Conservation (phyloP, 2,888 invertebrate species). For the Hypercompe scribonia region DNA sequence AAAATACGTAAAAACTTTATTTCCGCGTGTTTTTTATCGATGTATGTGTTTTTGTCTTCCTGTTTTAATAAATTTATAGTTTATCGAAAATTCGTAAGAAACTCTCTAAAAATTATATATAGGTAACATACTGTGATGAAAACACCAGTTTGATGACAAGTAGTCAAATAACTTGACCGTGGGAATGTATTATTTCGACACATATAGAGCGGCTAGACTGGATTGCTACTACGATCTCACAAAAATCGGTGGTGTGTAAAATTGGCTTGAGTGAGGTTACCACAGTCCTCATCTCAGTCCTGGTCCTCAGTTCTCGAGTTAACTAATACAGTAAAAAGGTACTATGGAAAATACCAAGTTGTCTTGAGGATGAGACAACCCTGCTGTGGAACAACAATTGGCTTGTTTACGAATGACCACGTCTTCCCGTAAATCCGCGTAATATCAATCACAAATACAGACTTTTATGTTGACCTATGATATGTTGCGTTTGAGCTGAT, state of each 20-base stretch:
- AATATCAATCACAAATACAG: background rate
- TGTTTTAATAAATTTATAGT: background rate
- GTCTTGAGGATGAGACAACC: background rate
- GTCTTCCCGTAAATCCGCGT: background rate
- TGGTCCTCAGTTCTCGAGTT: too few species aligned
- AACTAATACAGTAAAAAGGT: too few species aligned
- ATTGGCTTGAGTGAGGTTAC: too few species aligned
- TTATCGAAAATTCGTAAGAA: background rate
- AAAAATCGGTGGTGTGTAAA: too few species aligned
- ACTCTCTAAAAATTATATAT: background rate
- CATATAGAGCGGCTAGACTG: too few species aligned
- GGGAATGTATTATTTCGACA: background rate
- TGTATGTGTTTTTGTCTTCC: constrained; percentile 9
- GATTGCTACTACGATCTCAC: too few species aligned
- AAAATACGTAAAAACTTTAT: constrained; percentile 32
- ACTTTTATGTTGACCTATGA: background rate
- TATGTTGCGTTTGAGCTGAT: background rate
- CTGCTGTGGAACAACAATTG: background rate
- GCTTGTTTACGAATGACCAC: background rate
- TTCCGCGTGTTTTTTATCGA: constrained; percentile 35
- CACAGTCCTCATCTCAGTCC: too few species aligned
- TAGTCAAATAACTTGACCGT: background rate
- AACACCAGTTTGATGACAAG: background rate
- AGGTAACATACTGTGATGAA: too few species aligned
- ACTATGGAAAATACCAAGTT: background rate